These are phyloP conservation scores for Apamea monoglypha DNA, from an alignment of 2,888 invertebrate genomes.

Conservation along the genomic window DNA sequence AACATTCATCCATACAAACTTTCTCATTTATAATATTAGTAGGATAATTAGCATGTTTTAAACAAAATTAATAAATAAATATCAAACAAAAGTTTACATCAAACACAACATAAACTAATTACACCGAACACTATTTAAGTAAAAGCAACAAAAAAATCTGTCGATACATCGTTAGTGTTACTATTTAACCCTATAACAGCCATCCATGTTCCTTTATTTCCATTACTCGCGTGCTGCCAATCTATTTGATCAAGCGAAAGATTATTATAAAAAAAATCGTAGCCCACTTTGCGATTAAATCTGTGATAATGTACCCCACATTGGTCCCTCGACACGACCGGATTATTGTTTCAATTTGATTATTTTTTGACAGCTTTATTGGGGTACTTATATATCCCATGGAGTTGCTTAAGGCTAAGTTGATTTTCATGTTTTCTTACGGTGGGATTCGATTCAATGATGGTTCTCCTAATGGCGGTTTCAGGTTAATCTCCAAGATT, in stretches of 20 bases:
- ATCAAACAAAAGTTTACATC: background rate
- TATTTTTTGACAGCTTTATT: conserved; percentile 63
- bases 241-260: conserved; percentile 54
- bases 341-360: conserved; percentile 60
- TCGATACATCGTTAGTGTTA: conserved; percentile 27
- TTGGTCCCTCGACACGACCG: conserved; percentile 40
- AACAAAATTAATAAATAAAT: conserved; percentile 1
- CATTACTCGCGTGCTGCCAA: conserved; percentile 49
- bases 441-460: background rate
- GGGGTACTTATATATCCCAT: conserved; percentile 16
- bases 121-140: background rate
- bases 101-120: conserved; percentile 1
- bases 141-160: conserved; percentile 16
- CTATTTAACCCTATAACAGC: conserved; percentile 32
- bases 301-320: conserved; percentile 61
- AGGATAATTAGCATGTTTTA: background rate
- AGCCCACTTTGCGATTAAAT: conserved; percentile 62
- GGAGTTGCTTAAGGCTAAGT: conserved; percentile 13
- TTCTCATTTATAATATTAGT: too few species aligned
- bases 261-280: conserved; percentile 60
- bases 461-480: background rate
- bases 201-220: conserved; percentile 2
- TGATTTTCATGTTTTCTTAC: conserved; percentile 35
- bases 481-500: background rate
- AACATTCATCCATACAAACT: too few species aligned